Conservation (phyloP, 1,140 invertebrate species). For the Drosophila rhopaloa region DNA sequence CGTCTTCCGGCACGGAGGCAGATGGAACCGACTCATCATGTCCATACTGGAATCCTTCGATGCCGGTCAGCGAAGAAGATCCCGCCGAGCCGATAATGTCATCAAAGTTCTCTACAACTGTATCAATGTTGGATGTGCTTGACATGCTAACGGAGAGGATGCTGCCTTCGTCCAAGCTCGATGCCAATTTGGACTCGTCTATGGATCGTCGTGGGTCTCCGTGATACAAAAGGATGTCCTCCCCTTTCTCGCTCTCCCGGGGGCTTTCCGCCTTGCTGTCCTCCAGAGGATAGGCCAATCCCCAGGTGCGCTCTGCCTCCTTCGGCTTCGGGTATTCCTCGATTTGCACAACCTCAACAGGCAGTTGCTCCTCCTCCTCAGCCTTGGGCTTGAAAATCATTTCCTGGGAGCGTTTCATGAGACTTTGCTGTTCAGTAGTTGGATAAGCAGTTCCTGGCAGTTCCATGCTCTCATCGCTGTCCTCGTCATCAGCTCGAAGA, state of each 20-base stretch:
- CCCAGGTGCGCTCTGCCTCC: slow-evolving; percentile 76
- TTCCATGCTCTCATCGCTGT: slow-evolving; percentile 76
- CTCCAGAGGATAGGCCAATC: slow-evolving; percentile 70
- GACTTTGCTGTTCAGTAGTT: slow-evolving; percentile 85
- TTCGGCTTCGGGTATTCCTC: slow-evolving; percentile 82
- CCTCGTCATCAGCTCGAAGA: slow-evolving; percentile 69
- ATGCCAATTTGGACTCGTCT: slow-evolving; percentile 85
- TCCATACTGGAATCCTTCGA: slow-evolving; percentile 73
- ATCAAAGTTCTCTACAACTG: slow-evolving; percentile 86
- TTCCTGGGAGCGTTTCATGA: slow-evolving; percentile 95
- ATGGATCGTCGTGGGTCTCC: slow-evolving; percentile 66
- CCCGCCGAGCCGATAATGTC: slow-evolving; percentile 86
- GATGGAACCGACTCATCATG: slow-evolving; percentile 82
- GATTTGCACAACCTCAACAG: slow-evolving; percentile 34
- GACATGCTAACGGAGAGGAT: slow-evolving; percentile 86
- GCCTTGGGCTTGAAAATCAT: slow-evolving; percentile 92
- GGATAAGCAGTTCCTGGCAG: slow-evolving; percentile 50
- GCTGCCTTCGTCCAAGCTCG: slow-evolving; percentile 87
- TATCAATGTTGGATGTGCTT: slow-evolving; percentile 86
- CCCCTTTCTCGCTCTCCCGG: slow-evolving; percentile 61
- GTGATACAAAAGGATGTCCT: slow-evolving; percentile 77
- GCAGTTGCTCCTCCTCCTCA: slow-evolving; percentile 53
- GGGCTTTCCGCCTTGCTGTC: slow-evolving; percentile 64
- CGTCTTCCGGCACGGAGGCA: slow-evolving; percentile 64
- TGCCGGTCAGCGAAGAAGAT: slow-evolving; percentile 78